Conservation (phyloP, 2,113 vertebrate genomes). For the Bos indicus region DNA sequence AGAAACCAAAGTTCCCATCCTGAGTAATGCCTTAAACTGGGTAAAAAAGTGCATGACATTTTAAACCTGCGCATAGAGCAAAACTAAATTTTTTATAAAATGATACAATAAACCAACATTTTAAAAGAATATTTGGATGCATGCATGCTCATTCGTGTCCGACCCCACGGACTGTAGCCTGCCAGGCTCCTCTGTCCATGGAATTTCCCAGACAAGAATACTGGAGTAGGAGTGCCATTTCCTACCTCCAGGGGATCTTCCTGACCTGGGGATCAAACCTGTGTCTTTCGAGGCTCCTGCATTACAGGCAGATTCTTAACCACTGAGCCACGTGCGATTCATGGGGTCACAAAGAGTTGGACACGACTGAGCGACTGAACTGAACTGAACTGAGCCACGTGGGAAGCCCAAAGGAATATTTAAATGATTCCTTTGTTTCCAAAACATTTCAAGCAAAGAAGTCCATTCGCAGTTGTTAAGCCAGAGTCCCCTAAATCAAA, state of each 20-base stretch:
- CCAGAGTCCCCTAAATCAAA: background rate
- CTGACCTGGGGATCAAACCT: background rate
- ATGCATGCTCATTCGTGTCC: background rate
- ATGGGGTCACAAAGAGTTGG: too few species aligned
- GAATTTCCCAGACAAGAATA: background rate
- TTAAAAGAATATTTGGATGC: background rate
- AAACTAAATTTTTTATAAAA: background rate
- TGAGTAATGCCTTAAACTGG: background rate
- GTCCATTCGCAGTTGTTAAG: background rate
- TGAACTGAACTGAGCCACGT: background rate
- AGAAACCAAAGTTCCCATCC: background rate
- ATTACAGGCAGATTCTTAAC: background rate
- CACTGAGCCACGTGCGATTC: background rate
- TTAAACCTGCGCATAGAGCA: background rate
- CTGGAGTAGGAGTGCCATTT: background rate
- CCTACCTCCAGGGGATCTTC: background rate
- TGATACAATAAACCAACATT: background rate
- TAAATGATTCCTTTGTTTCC: background rate
- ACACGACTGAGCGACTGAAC: too few species aligned
- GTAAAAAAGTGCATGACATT: background rate
- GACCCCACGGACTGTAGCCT: background rate
- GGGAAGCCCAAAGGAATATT: background rate
- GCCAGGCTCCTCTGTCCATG: background rate
- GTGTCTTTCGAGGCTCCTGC: background rate
- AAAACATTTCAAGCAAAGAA: background rate